phyloP scores from a whole-genome alignment of 2,888 invertebrate species.

The Theristus sp. region DNA sequence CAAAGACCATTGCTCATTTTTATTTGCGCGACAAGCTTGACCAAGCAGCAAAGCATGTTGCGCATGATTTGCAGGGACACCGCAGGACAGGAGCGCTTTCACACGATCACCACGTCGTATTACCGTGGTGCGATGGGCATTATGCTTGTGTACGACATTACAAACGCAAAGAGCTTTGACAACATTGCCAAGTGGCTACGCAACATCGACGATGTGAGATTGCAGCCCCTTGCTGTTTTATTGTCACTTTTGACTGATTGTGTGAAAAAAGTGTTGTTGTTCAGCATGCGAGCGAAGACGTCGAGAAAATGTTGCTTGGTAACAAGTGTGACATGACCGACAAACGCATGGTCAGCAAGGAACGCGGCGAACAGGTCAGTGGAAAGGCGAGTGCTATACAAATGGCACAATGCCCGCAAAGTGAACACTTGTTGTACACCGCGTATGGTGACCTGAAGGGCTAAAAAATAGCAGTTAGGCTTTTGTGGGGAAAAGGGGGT shows the following conservation, averaged over 20 bases:
- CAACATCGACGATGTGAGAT: slow-evolving; percentile 67
- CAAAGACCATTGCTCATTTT: too few species aligned
- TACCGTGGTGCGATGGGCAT: slow-evolving; percentile 88
- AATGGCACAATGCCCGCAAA: neutral
- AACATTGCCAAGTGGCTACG: slow-evolving; percentile 98
- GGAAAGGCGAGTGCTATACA: too few species aligned
- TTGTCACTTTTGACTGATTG: neutral
- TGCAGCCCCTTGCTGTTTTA: neutral
- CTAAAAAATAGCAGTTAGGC: too few species aligned
- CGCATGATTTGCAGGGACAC: slow-evolving; percentile 58
- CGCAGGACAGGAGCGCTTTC: slow-evolving; percentile 92
- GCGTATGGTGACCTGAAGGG: too few species aligned
- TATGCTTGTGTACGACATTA: slow-evolving; percentile 62
- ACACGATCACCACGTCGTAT: slow-evolving; percentile 98
- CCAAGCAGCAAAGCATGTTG: neutral
- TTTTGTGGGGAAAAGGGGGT: too few species aligned
- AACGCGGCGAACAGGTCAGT: slow-evolving; percentile 57
- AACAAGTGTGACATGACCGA: slow-evolving; percentile 93
- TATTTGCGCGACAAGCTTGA: too few species aligned
- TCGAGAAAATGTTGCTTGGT: slow-evolving; percentile 91
- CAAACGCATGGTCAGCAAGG: slow-evolving; percentile 78
- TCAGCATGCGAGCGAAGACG: slow-evolving; percentile 76
- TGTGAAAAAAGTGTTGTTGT: neutral
- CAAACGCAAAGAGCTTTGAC: slow-evolving; percentile 95
- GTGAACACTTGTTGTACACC: too few species aligned